Evolutionary conservation across 2,888 invertebrate species (phyloP), one percentile per base, ranked within the genome.

Genomic region (Lordiphosa andalusiaca): DNA sequence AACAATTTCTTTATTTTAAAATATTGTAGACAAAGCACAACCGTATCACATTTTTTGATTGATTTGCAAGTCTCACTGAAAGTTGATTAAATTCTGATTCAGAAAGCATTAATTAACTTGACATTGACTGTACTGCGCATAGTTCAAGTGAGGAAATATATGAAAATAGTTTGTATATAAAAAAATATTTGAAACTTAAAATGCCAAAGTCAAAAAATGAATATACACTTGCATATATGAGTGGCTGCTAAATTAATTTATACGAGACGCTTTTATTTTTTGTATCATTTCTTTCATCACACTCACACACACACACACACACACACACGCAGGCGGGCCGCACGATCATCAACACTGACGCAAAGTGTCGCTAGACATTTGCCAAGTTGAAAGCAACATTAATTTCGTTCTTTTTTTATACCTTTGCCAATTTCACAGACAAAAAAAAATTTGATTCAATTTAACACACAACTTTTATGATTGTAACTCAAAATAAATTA

Each of bases 261-360:
- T 78, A 69, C 72, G 54, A 73, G 65, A 61, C 38, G 69, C 63
- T 33, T 25, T 25, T 42, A 30, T 57, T 76, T 55, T 58, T 71
- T 73, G 63, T 66, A 84, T 77, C 65, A 78, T 71, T 74, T 77
- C 71, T 84, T 84, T 69, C 75, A 76, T 58, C 82, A 64, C 33
- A 23, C 38, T 42, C 41, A 42, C 47, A 50, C 38, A 46, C 41
- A 63, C 44, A 59, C 41, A 30, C 41, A 39, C 53, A 68, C 33
- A 21, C 35, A 59, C 41, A 30, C 41, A 39, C 53, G 64, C 33
- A 21, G 30, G 46, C 38, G 64, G 16, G 16, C 25, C 38, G 33
- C 42, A 37, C 55, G 40, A 54, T 50, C 53, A 50, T 57, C 63
- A 51, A 64, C 65, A 56, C 81, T 67, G 76, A 70, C 82, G 71